Base-by-base conservation (phyloP, 2,797 vertebrate genomes). In the Mallotus villosus region DNA sequence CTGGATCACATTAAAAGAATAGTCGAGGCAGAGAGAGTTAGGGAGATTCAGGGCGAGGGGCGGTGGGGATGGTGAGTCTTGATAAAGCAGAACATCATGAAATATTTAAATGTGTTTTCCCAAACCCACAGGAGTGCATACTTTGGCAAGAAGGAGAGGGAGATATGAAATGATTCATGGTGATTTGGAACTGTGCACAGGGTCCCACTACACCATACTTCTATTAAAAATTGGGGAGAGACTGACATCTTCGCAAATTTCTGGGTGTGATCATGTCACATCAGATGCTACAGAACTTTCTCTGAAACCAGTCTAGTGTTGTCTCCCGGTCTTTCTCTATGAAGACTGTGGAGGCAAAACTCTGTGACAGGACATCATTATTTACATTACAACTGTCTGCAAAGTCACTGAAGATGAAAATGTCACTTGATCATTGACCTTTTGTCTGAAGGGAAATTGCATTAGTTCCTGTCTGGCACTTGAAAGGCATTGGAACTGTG, bases 1-100 rank as follows among this genome's bases (percentile, higher is more conserved):
- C 78, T 67, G 75, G 77, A 84, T 83, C 59, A 73, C 74, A 83
- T 87, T 84, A 78, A 82, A 82, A 87, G 75, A 82, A 78, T 72
- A 74, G 84, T 81, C 80, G 59, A 61, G 79, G 72, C 59, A 70
- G 58, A 29, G 34, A 49, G 59, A 49, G 59, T 58, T 16, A 17
- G 65, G 57, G 61, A 66, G 64, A 79, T 64, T 68, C 68, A 80
- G 57, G 27, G 59, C 22, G 2, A 66, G 5, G 51, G 63, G 14
- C 22, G 77, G 16, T n/a, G 51, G 51, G 67, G 72, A 82, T 78
- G 34, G 66, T 53, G 49, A 46, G 73, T 11, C 24, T 73, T 75
- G 75, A 83, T 82, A 81, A 82, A 49, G 41, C 22, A 16, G 67
- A 77, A 67, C 61, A 71, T 41, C 67, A 78, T 82, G 72, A 88